Base-by-base conservation (phyloP, 2,888 invertebrate species). In the Cantharis nigra region DNA sequence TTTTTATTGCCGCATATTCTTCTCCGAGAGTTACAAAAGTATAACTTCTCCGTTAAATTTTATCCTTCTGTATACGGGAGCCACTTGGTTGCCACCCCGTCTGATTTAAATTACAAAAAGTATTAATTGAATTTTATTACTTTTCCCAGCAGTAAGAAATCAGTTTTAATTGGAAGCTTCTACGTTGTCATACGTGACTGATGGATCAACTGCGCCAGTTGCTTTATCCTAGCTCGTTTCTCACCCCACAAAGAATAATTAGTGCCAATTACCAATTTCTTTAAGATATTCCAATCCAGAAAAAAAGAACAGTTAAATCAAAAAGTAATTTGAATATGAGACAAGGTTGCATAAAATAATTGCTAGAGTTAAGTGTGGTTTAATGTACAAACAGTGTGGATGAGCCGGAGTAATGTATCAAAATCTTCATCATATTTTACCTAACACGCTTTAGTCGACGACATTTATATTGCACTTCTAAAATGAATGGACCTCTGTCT, bases 381-480 rank as follows among this genome's bases (percentile, higher is more conserved):
- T 75, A 75, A 72, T 72, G 75, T 75, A 70, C 74, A 78, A 72
- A 75, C 75, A 78, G 78, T 70, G 72, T 72, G 75, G 72, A 74
- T 72, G 78, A 72, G 78, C 70, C 33, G 65, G 18, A 11, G 63
- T 75, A 65, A 78, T 78, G 72, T 63, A 78, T 78, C 78, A 78
- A 78, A 78, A 74, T 72, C 78, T 75, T 75, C 70, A 72, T 78
- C 75, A 72, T 78, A 78, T 75, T 75, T 78, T 72, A 78, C 78
- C 72, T 78, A 75, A 69, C 72, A 70, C 78, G 78, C 78, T 75
- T 78, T 78, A 78, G 75, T 73, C 71, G 78, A 63, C 75, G 78
- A 78, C 78, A 71, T 75, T 78, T 78, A 78, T 78, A 76, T 78
- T 73, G 72, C 78, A 76, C 75, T 76, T 75, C 71, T 73, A 65